Percentiles rank a stretch among this genome's conserved stretches.
Conservation (phyloP, 2,888 invertebrate genomes). For the Anaspis maculata region DNA sequence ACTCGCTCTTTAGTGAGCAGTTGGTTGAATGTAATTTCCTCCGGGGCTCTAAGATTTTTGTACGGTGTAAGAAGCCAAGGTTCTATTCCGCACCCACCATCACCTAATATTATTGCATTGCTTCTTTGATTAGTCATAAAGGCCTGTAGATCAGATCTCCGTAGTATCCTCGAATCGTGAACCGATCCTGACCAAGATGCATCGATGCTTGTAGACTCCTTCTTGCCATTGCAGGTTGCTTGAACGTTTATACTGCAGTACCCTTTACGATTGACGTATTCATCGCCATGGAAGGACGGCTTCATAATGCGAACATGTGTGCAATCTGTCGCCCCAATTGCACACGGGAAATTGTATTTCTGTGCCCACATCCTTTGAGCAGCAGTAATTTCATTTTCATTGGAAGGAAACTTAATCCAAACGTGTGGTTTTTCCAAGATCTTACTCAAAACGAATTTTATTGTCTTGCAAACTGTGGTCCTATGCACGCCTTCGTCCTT, state of each 20-base stretch:
- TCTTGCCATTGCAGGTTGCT: no score
- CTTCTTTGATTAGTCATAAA: neutral
- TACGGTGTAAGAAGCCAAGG: constrained; percentile 1
- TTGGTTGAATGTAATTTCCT: no score
- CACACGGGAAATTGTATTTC: neutral
- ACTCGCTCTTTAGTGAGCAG: no score
- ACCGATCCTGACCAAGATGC: no score
- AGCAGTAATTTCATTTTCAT: neutral
- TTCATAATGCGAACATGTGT: neutral
- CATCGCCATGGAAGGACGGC: neutral
- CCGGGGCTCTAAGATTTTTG: no score
- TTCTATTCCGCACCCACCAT: neutral
- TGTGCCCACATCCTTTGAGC: neutral
- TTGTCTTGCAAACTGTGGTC: no score
- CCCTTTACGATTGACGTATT: no score
- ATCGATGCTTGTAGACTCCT: no score
- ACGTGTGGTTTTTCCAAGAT: neutral
- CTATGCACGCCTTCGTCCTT: neutral
- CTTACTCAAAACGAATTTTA: neutral
- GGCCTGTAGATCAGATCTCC: neutral
- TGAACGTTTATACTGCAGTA: no score
- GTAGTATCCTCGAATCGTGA: no score
- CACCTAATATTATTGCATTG: neutral
- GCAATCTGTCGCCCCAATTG: constrained; percentile 1
- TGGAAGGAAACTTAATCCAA: neutral